These are phyloP conservation scores for Aporophyla lueneburgensis DNA, from an alignment of 2,888 invertebrate species.

Conservation along the genomic window DNA sequence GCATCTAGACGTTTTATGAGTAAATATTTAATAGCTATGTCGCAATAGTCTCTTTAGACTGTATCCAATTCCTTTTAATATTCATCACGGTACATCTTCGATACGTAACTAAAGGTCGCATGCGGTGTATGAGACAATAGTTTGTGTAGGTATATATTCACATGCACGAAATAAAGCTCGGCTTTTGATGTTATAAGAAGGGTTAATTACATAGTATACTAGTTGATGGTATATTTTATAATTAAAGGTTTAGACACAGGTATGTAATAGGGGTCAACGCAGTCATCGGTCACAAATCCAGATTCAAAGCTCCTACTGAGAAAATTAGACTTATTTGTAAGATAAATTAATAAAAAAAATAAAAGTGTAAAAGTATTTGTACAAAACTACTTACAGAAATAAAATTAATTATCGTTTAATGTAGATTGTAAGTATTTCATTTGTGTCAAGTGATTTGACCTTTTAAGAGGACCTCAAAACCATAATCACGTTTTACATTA, in stretches of 20 bases:
- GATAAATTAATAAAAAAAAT: too few relatives aligned
- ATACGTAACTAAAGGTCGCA: slow-evolving; percentile 69
- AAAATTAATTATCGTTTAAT: too few relatives aligned
- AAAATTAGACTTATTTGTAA: neutral
- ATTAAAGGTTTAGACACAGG: neutral
- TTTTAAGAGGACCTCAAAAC: slow-evolving; percentile 4
- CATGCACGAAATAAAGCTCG: slow-evolving; percentile 52
- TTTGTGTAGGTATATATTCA: slow-evolving; percentile 56
- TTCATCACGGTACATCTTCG: slow-evolving; percentile 67
- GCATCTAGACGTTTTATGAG: slow-evolving; percentile 53
- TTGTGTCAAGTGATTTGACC: slow-evolving; percentile 12
- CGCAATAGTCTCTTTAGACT: slow-evolving; percentile 67
- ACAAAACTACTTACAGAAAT: too few relatives aligned
- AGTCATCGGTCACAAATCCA: neutral
- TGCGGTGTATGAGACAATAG: slow-evolving; percentile 58
- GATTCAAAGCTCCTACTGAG: neutral
- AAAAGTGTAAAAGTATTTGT: too few relatives aligned
- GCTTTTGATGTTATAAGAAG: slow-evolving; percentile 14
- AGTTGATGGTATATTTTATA: neutral
- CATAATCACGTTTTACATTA: neutral
- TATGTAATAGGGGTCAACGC: neutral
- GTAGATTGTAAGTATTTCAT: neutral
- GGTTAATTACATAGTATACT: slow-evolving; percentile 14
- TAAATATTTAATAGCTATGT: slow-evolving; percentile 63
- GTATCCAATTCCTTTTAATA: slow-evolving; percentile 65